phyloP scores from a whole-genome alignment of 2,113 vertebrate genomes.

The Megaptera novaeangliae region DNA sequence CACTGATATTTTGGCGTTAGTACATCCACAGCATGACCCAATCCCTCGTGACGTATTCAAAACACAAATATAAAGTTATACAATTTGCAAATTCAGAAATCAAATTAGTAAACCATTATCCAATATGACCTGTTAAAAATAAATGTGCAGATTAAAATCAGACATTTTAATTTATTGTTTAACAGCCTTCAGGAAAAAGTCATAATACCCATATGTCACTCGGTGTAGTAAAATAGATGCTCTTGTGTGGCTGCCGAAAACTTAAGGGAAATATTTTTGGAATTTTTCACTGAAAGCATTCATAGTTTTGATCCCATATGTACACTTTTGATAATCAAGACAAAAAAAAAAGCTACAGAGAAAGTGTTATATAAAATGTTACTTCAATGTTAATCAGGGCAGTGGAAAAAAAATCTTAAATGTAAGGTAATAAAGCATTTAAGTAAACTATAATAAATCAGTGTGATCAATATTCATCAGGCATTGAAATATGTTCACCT shows the following conservation, averaged over 20 bases:
- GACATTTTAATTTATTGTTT: not conserved
- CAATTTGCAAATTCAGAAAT: not conserved
- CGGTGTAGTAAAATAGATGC: not conserved
- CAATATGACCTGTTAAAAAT: not conserved
- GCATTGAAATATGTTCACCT: not conserved
- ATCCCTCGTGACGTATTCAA: not conserved
- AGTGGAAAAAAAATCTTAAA: not conserved
- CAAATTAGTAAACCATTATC: not conserved
- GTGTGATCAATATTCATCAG: not conserved
- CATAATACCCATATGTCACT: not conserved
- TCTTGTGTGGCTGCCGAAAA: not conserved
- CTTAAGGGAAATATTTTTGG: not conserved
- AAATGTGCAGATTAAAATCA: not conserved
- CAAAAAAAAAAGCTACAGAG: not conserved
- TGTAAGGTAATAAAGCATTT: not conserved
- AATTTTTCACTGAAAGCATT: not conserved
- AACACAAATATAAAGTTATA: not conserved
- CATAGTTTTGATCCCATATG: not conserved
- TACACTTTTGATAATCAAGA: not conserved
- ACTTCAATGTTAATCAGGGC: not conserved
- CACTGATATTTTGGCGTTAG: not conserved
- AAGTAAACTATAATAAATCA: not conserved
- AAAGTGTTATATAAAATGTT: not conserved
- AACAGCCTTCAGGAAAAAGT: not conserved
- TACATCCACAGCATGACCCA: not conserved